Base-by-base conservation (phyloP, 2,888 invertebrate species). In the Stenoptilia bipunctidactyla region DNA sequence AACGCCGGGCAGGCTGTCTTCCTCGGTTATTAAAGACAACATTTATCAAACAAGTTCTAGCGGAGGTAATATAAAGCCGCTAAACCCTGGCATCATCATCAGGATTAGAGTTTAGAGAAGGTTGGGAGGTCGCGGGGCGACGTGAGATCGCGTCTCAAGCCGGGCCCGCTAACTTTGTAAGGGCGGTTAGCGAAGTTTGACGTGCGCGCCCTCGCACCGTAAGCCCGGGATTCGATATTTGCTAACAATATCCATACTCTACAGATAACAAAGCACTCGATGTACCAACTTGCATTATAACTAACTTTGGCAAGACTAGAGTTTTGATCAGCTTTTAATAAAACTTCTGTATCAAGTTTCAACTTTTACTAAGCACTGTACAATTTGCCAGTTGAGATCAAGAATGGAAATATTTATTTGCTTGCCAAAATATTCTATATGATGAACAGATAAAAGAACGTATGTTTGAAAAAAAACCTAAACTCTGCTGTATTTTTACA, bases 161-260 rank as follows among this genome's bases (percentile, higher is more conserved):
- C 63, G 76, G 82, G 74, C 80, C 79, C 60, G 50, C 56, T 68
- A 82, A 83, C 69, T 82, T 80, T 77, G 76, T 73, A 74, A 77
- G 74, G 74, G 70, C 71, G 76, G 79, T 80, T 79, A 69, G 68
- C 65, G 61, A 80, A 83, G 74, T 83, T 83, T 70, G 79, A 75
- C 77, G 73, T 76, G 73, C 75, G 72, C 74, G 71, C 73, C 71
- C 70, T 67, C 55, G 58, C 65, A 67, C 66, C 68, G 66, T 79
- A 79, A 82, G 76, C 80, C 73, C 56, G 63, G 75, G 77, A 73
- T 77, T 66, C 69, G 62, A 74, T 74, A 74, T 72, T 76, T 68
- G 56, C 66, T 62, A 72, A 72, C 65, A 67, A 69, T 62, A 66
- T 66, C 67, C 61, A 66, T 34, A 13, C 30, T 13, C 34, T 13